Evolutionary conservation across 2,113 vertebrate genomes (phyloP).

Genomic region (Aphelocoma coerulescens): DNA sequence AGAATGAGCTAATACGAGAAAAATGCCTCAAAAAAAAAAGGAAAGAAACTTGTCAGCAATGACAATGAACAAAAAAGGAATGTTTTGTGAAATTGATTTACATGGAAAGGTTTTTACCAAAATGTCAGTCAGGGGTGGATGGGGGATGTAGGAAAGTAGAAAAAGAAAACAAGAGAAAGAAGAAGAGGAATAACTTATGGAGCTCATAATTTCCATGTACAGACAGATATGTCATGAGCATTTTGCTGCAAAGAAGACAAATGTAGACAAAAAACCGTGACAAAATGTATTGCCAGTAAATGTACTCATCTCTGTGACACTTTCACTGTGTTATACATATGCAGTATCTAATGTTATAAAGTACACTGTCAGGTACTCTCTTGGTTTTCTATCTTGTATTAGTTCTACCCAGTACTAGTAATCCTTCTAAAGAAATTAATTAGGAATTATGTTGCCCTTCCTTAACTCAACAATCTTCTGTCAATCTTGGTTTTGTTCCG

Average conservation of each 20-base stretch:
- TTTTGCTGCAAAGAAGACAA: constrained; percentile 10
- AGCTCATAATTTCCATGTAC: not conserved
- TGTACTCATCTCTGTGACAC: not conserved
- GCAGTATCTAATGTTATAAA: not conserved
- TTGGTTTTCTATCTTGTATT: not conserved
- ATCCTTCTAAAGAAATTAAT: not conserved
- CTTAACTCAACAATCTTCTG: not conserved
- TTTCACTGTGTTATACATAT: not conserved
- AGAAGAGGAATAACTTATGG: not conserved
- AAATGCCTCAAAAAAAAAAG: not conserved
- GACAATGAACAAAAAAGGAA: not conserved
- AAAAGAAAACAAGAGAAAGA: not conserved
- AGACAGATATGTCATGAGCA: not conserved
- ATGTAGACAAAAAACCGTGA: not conserved
- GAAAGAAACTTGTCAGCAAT: not conserved
- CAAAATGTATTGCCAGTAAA: not conserved
- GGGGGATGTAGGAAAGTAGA: not conserved
- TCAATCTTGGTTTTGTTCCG: not conserved
- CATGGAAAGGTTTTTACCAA: not conserved
- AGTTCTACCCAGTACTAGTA: not conserved
- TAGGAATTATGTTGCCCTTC: not conserved
- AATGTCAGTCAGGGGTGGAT: not conserved
- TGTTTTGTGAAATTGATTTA: not conserved
- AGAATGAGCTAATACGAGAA: not conserved
- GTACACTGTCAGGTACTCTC: not conserved